phyloP scores from a whole-genome alignment of 1,140 invertebrate species.

The Elymnias hypermnestra region DNA sequence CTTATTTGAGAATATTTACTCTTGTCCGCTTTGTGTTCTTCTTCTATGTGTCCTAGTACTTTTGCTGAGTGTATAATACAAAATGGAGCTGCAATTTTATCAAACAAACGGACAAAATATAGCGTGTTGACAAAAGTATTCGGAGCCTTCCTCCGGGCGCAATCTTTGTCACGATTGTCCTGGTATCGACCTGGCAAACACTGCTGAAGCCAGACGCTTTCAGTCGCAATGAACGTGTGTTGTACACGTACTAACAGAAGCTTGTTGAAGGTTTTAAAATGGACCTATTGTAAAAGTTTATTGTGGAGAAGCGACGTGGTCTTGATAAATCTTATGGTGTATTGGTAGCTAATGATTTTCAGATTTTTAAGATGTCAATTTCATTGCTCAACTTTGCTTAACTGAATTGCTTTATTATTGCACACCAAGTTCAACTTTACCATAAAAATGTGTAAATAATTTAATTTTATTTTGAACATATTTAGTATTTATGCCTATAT shows the following conservation, averaged over 20 bases:
- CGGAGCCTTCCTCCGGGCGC: conserved; percentile 10
- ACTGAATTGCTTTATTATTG: no score
- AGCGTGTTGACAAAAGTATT: conserved; percentile 18
- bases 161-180: conserved; percentile 14
- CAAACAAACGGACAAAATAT: conserved; percentile 15
- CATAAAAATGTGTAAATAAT: no score
- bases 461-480: no score
- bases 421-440: no score
- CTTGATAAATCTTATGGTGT: no score
- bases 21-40: background rate
- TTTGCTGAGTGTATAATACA: conserved; percentile 4
- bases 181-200: conserved; percentile 17
- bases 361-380: no score
- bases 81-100: conserved; percentile 14
- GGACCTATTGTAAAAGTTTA: no score
- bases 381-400: no score
- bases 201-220: conserved; percentile 7
- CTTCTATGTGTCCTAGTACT: conserved; percentile 1
- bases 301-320: no score
- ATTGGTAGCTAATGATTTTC: no score
- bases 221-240: conserved; percentile 6
- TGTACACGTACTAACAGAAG: background rate
- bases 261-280: background rate
- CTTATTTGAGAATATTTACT: no score
- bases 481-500: no score